Evolutionary conservation across 2,797 vertebrate genomes (phyloP).

Genomic region (Acipenser ruthenus): DNA sequence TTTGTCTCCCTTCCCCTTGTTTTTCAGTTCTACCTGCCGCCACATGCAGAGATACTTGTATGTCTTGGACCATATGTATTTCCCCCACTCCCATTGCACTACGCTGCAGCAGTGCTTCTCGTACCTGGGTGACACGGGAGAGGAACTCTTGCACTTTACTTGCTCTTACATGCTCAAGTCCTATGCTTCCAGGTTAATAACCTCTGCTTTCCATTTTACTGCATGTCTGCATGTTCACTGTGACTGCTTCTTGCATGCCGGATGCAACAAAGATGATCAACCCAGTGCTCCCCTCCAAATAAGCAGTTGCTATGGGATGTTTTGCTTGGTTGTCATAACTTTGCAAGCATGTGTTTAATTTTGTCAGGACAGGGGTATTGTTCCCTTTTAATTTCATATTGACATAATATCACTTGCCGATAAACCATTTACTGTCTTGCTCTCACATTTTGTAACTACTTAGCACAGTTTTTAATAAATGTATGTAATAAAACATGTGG

Average conservation of each 20-base stretch:
- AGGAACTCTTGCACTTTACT: conserved; percentile 71
- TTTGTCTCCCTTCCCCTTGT: conserved; percentile 47
- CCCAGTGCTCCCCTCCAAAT: too few species aligned
- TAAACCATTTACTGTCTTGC: too few species aligned
- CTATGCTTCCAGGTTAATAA: conserved; percentile 76
- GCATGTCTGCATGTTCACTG: conserved; percentile 55
- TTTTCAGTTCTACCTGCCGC: conserved; percentile 74
- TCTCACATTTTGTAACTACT: too few species aligned
- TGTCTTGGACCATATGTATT: conserved; percentile 73
- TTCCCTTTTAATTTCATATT: too few species aligned
- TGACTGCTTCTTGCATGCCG: conserved; percentile 46
- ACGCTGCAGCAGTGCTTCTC: conserved; percentile 69
- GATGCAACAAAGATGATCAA: background rate
- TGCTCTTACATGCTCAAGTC: conserved; percentile 73
- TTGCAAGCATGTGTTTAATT: background rate
- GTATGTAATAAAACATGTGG: too few species aligned
- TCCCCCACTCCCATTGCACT: conserved; percentile 63
- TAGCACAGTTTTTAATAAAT: too few species aligned
- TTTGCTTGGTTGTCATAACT: too few species aligned
- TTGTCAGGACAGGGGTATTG: conserved; percentile 22
- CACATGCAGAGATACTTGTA: conserved; percentile 76
- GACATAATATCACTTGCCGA: too few species aligned
- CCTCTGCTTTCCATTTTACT: conserved; percentile 57
- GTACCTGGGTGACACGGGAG: conserved; percentile 69
- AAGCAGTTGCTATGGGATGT: background rate